Evolutionary conservation across 1,140 invertebrate species (phyloP), one percentile per base, ranked within the genome.

Genomic region (Papilio polyxenes): DNA sequence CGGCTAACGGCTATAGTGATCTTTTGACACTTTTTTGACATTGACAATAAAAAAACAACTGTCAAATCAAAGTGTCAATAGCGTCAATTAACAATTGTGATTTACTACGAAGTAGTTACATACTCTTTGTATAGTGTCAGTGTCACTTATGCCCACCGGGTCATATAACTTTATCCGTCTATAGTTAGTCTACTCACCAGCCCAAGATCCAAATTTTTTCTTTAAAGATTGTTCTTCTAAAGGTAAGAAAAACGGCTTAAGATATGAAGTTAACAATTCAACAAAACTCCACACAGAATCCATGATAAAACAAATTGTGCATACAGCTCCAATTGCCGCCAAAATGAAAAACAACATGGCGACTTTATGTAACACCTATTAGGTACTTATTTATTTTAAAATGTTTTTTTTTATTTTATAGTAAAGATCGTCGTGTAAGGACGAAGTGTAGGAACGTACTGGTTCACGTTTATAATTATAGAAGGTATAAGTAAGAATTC

Each of bases 271-370:
- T 31, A 65, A 65, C 62, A 65, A 65, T 31, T 65, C 62, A 31
- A 65, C 23, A 4, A 23, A 65, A 65, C 62, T 65, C 62, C 62
- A 65, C 10, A 37, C 3, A 65, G 62, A 31, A 31, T 65, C 62
- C 6, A 65, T 65, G 3, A 65, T 37, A 37, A 65, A 31, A 65
- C 9, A 65, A 31, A 65, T 31, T 13, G 11, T 13, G 5, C 23
- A 65, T 3, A 65, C 9, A 65, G 1, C 62, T 31, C 62, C 62
- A 3, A 65, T 65, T 65, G 23, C 62, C 62, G 62, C 62, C 62
- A 65, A 65, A 65, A 65, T 65, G 13, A 62, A 62, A 62, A 65
- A 65, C 62, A 65, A 65, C 62, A 65, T 65, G 62, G 62, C 62
- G 62, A 44, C 7, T 44, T 44, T 44, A 44, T 44, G 40, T 31